These are phyloP conservation scores for Mastomys coucha DNA, from an alignment of 2,113 vertebrate genomes.

Conservation along the genomic window DNA sequence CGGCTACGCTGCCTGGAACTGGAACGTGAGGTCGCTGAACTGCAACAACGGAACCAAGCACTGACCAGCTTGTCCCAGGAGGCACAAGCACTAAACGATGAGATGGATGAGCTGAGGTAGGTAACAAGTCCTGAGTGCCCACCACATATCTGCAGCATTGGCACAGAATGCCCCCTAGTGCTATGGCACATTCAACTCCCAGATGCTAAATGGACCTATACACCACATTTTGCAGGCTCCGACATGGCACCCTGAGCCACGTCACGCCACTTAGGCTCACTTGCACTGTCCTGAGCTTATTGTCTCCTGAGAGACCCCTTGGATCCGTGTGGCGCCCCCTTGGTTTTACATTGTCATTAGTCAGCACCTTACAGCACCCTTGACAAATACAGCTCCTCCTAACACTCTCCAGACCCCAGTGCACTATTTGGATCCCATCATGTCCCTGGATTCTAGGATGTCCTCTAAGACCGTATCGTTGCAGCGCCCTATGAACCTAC, in stretches of 20 bases:
- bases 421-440: neutral
- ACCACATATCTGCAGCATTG: neutral
- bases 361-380: neutral
- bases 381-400: neutral
- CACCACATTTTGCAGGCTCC: neutral
- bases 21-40: constrained; percentile 88
- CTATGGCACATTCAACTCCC: neutral
- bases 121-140: constrained; percentile 23
- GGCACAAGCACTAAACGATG: constrained; percentile 93
- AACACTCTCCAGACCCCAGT: neutral
- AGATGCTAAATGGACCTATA: neutral
- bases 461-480: neutral
- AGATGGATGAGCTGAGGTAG: constrained; percentile 96
- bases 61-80: constrained; percentile 94
- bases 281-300: neutral
- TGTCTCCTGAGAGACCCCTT: neutral
- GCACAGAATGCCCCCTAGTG: neutral
- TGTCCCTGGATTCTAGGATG: neutral
- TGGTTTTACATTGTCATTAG: neutral
- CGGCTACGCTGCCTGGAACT: constrained; percentile 86
- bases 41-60: constrained; percentile 92
- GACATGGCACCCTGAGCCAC: neutral
- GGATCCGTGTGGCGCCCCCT: neutral
- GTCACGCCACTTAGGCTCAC: no score
- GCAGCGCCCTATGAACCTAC: neutral